phyloP scores from a whole-genome alignment of 2,888 invertebrate genomes.

The Dastarcus helophoroides region DNA sequence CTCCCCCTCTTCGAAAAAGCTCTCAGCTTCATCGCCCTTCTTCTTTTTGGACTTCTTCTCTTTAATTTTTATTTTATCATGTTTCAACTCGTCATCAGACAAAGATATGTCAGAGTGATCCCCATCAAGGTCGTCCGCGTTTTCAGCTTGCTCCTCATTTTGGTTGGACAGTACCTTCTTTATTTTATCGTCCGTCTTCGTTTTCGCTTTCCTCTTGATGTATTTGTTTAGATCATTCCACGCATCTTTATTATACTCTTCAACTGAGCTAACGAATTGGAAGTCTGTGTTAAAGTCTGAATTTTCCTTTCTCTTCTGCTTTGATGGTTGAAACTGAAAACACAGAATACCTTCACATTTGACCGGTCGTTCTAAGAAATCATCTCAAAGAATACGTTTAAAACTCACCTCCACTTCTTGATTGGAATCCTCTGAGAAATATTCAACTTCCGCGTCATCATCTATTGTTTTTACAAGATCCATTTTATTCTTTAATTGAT shows the following conservation, averaged over 20 bases:
- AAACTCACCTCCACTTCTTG: constrained; percentile 61
- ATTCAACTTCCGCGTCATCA: constrained; percentile 69
- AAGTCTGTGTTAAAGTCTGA: constrained; percentile 74
- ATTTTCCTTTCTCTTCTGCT: constrained; percentile 53
- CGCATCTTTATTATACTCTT: constrained; percentile 66
- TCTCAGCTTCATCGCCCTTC: constrained; percentile 34
- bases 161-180: constrained; percentile 40
- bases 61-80: constrained; percentile 57
- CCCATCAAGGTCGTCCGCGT: constrained; percentile 38
- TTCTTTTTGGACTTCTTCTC: constrained; percentile 39
- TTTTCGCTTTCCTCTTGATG: constrained; percentile 55
- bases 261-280: constrained; percentile 63
- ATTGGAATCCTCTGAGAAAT: constrained; percentile 71
- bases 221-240: constrained; percentile 30
- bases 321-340: constrained; percentile 71
- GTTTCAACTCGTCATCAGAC: constrained; percentile 68
- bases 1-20: constrained; percentile 57
- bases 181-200: constrained; percentile 78
- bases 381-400: constrained; percentile 6
- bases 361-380: background rate
- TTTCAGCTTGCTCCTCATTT: constrained; percentile 38
- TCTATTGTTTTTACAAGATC: constrained; percentile 66
- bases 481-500: too few relatives aligned
- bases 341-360: constrained; percentile 4
- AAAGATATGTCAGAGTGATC: constrained; percentile 49